A percentile compares a stretch with the other conserved stretches of the same genome.
Conservation (phyloP, 2,113 vertebrate species). For the Leptosomus discolor region DNA sequence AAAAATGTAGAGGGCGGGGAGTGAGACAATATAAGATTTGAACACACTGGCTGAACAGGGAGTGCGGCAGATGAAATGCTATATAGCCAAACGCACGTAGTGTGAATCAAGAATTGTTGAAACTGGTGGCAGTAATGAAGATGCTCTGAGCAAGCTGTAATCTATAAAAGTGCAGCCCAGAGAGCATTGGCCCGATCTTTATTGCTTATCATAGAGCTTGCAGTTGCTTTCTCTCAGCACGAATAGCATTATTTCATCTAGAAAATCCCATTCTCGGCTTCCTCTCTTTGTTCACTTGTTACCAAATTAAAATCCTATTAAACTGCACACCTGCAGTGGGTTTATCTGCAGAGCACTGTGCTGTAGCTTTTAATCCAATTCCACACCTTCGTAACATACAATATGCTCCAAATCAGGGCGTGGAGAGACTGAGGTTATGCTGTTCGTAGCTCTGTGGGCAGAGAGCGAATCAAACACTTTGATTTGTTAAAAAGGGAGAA, state of each 20-base stretch:
- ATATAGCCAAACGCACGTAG: not conserved
- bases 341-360: not conserved
- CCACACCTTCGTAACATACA: not conserved
- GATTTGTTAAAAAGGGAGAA: not conserved
- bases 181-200: not conserved
- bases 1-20: not conserved
- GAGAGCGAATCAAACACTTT: not conserved
- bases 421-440: not conserved
- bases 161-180: not conserved
- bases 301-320: slow-evolving; percentile 27
- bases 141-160: not conserved
- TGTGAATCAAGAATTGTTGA: not conserved
- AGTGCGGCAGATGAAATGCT: not conserved
- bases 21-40: not conserved
- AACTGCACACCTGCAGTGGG: slow-evolving; percentile 32
- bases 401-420: not conserved
- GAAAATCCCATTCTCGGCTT: not conserved
- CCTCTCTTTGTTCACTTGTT: slow-evolving; percentile 21
- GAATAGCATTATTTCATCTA: not conserved
- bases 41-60: not conserved
- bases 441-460: not conserved
- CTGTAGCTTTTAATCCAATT: slow-evolving; percentile 32
- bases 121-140: not conserved
- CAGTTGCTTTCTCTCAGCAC: slow-evolving; percentile 40
- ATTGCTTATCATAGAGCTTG: slow-evolving; percentile 4